Conservation (phyloP, 2,797 vertebrate species). For the Anniella stebbinsi region DNA sequence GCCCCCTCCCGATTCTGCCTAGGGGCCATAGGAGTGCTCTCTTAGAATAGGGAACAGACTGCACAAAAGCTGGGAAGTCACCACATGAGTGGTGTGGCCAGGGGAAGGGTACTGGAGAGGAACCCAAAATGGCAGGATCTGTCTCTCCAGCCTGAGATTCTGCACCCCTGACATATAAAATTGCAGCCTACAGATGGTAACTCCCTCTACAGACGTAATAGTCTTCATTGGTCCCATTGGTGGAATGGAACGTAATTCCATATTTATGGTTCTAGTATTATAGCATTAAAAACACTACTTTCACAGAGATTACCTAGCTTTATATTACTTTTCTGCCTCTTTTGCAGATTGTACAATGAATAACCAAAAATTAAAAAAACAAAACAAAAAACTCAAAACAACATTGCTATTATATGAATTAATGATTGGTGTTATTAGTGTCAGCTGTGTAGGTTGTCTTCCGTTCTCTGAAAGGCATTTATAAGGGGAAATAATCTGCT, state of each 20-base stretch:
- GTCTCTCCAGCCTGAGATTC: too few species aligned
- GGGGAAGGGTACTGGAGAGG: too few species aligned
- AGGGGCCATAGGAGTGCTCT: too few species aligned
- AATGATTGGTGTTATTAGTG: not conserved
- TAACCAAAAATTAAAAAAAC: too few species aligned
- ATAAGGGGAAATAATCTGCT: not conserved
- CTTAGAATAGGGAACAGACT: too few species aligned
- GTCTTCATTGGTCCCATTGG: not conserved
- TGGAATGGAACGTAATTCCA: not conserved
- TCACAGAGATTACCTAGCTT: not conserved
- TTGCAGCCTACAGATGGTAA: not conserved
- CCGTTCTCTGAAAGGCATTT: not conserved
- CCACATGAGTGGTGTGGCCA: too few species aligned
- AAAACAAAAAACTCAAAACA: too few species aligned
- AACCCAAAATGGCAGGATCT: too few species aligned
- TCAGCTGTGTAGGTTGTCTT: not conserved
- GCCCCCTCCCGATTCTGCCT: too few species aligned
- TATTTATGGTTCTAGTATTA: not conserved
- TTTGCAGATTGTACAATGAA: rapidly evolving
- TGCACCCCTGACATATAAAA: not conserved
- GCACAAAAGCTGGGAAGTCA: too few species aligned
- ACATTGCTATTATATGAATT: not conserved
- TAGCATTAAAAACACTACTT: not conserved
- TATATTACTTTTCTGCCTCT: not conserved
- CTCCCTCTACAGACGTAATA: not conserved